Evolutionary conservation across 1,140 invertebrate species (phyloP).

Genomic region (Agrypnia vestita): DNA sequence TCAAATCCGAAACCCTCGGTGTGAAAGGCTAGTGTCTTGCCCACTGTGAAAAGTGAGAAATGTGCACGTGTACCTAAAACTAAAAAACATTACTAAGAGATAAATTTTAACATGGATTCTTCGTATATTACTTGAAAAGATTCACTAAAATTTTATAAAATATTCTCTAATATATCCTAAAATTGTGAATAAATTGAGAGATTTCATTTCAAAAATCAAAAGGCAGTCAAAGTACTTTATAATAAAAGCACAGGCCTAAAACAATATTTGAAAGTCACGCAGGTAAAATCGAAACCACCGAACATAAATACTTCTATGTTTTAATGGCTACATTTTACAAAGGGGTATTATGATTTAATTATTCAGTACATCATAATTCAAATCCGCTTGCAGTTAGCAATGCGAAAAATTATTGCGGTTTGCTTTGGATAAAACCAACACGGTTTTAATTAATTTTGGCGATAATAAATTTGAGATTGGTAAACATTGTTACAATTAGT

Average conservation of each 20-base stretch:
- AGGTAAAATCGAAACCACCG: not conserved
- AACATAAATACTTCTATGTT: not conserved
- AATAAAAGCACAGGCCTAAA: slow-evolving; percentile 1
- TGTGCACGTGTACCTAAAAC: too few species aligned
- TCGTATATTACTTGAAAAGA: too few species aligned
- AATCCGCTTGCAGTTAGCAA: slow-evolving; percentile 33
- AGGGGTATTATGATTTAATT: slow-evolving; percentile 19
- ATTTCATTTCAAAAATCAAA: too few species aligned
- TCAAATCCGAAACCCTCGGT: too few species aligned
- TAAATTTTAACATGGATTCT: too few species aligned
- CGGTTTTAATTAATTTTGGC: slow-evolving; percentile 30
- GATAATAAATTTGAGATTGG: not conserved
- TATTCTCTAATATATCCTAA: too few species aligned
- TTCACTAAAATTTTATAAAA: too few species aligned
- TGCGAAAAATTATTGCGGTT: slow-evolving; percentile 30
- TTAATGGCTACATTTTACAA: slow-evolving; percentile 35
- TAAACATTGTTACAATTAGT: not conserved
- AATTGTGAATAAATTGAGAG: too few species aligned
- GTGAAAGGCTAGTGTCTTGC: too few species aligned
- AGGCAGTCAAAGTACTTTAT: too few species aligned
- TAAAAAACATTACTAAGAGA: too few species aligned
- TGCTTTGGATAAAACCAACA: slow-evolving; percentile 30
- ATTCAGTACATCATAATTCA: slow-evolving; percentile 31
- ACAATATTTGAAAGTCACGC: slow-evolving; percentile 12
- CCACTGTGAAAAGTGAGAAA: too few species aligned